Base-by-base conservation (phyloP, 2,797 vertebrate species). In the Tauraco hartlaubi region DNA sequence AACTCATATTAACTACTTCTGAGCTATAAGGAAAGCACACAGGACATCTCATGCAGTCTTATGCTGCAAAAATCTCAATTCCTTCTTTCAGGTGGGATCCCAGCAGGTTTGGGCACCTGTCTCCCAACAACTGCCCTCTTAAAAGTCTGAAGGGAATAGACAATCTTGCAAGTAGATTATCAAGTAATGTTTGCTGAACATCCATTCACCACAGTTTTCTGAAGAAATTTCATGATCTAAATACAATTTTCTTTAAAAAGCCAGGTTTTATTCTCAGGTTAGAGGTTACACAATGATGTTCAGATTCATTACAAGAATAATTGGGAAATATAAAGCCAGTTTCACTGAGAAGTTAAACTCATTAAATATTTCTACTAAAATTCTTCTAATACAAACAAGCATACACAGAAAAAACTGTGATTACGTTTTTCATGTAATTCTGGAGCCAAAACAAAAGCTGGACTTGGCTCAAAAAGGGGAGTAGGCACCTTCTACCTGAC, bases 201-300 rank as follows among this genome's bases (percentile, higher is more conserved):
- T 19, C n/a, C 85, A 78, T 54, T 68, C 46, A 90, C 4, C 23
- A 28, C 9, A 23, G 58, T 62, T 66, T 87, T 61, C 58, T 54
- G 46, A 13, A 69, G 61, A 58, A 56, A 44, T 12, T 2, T 18
- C 59, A 52, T 12, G 26, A 23, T 90, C 63, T 75, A 88, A 93
- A 77, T 37, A 64, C 13, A 89, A 64, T 59, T 82, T 68, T 29
- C 81, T 67, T 75, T 48, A 5, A 59, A 41, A 69, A 73, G 39
- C 17, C 80, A 94, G 25, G 22, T 63, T 97, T 97, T 94, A 90
- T 91, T 94, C 33, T 94, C 66, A 59, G 46, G 82, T 81, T 77
- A 69, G n/a, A 94, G 33, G n/a, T 85, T 80, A 93, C 55, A 90
- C 6, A n/a, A 33, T 0, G 4, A 48, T 13, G 13, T 66, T 96